phyloP scores from a whole-genome alignment of 1,140 invertebrate genomes.

The Colletes latitarsis region DNA sequence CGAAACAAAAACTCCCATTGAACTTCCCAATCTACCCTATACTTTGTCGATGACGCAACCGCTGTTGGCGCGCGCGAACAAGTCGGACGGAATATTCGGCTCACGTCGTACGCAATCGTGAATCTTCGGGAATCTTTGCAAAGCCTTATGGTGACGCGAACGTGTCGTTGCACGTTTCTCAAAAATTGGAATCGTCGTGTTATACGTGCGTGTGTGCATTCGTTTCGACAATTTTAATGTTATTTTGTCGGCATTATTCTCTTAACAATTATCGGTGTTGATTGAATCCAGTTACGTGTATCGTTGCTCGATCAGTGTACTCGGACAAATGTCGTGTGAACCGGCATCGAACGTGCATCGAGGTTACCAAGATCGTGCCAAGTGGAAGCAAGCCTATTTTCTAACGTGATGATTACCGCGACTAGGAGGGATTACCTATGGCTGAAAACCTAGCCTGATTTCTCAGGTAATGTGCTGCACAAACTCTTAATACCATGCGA shows the following conservation, averaged over 20 bases:
- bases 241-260: neutral
- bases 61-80: neutral
- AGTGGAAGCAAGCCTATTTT: constrained; percentile 36
- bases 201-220: neutral
- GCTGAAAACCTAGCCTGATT: constrained; percentile 15
- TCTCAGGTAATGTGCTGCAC: constrained; percentile 48
- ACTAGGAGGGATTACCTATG: constrained; percentile 53
- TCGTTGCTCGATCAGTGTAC: neutral
- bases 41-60: too few relatives aligned
- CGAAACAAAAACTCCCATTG: too few relatives aligned
- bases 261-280: neutral
- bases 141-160: neutral
- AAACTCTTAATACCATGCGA: constrained; percentile 39
- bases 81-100: neutral
- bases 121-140: constrained; percentile 11
- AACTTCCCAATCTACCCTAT: too few relatives aligned
- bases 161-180: neutral
- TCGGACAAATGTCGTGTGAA: neutral
- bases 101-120: neutral
- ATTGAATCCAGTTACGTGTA: neutral
- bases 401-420: constrained; percentile 50
- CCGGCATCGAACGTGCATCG: neutral
- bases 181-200: constrained; percentile 33
- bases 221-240: neutral
- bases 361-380: constrained; percentile 10